Conservation (phyloP, 2,797 vertebrate species). For the Arvicola amphibius region DNA sequence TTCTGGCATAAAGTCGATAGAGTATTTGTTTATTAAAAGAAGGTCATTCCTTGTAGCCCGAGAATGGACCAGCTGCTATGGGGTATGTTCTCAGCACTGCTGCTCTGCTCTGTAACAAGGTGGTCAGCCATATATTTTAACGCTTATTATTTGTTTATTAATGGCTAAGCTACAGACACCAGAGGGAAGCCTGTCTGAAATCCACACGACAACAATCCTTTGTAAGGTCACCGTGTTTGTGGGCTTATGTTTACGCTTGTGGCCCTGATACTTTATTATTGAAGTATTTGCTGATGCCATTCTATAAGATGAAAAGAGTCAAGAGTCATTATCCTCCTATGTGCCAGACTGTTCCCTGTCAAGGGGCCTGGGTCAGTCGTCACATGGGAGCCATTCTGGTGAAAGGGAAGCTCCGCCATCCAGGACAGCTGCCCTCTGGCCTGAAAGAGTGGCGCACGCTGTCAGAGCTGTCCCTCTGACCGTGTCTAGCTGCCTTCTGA, state of each 20-base stretch:
- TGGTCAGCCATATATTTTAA: not conserved
- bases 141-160: not conserved
- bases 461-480: not conserved
- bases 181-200: not conserved
- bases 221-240: not conserved
- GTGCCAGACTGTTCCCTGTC: not conserved
- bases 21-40: not conserved
- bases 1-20: too few relatives aligned
- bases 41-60: not conserved
- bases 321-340: not conserved
- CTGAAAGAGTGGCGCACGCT: not conserved
- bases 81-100: not conserved
- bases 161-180: not conserved
- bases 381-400: accelerated
- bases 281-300: not conserved
- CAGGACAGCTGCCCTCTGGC: not conserved
- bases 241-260: not conserved
- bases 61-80: not conserved
- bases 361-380: not conserved
- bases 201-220: not conserved
- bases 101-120: not conserved
- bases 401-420: not conserved
- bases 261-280: not conserved
- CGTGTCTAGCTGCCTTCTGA: not conserved
- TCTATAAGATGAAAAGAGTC: not conserved